Conservation (phyloP, 2,113 vertebrate genomes). For the Prionailurus viverrinus region DNA sequence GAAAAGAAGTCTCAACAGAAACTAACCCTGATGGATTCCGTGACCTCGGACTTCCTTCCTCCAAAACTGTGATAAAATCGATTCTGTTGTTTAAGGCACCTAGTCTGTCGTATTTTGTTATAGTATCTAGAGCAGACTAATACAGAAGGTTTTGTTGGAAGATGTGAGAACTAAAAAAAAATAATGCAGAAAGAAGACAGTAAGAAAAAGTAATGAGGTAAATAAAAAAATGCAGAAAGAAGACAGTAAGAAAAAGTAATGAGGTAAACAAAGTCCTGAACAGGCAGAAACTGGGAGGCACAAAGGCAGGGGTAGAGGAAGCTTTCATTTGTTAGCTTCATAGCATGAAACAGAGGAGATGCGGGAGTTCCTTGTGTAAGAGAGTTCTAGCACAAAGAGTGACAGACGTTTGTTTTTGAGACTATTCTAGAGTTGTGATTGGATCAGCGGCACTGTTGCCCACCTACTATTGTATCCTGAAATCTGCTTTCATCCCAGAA, state of each 20-base stretch:
- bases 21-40: neutral
- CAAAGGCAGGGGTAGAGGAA: neutral
- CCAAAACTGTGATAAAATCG: neutral
- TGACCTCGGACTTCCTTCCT: neutral
- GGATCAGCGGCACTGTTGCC: neutral
- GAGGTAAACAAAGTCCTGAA: neutral
- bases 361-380: rapidly evolving
- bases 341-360: neutral
- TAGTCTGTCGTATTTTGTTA: neutral
- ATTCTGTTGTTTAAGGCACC: neutral
- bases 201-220: neutral
- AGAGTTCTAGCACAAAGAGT: neutral
- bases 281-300: neutral
- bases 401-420: neutral
- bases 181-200: neutral
- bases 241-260: neutral
- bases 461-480: neutral
- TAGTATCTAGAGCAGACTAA: neutral
- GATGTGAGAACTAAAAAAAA: neutral
- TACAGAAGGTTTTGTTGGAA: neutral
- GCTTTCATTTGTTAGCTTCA: neutral
- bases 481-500: neutral
- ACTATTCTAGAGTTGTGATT: neutral
- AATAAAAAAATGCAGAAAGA: neutral
- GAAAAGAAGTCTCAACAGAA: neutral